These are phyloP conservation scores for Hiodon tergisus DNA, from an alignment of 2,113 vertebrate species.

Conservation along the genomic window DNA sequence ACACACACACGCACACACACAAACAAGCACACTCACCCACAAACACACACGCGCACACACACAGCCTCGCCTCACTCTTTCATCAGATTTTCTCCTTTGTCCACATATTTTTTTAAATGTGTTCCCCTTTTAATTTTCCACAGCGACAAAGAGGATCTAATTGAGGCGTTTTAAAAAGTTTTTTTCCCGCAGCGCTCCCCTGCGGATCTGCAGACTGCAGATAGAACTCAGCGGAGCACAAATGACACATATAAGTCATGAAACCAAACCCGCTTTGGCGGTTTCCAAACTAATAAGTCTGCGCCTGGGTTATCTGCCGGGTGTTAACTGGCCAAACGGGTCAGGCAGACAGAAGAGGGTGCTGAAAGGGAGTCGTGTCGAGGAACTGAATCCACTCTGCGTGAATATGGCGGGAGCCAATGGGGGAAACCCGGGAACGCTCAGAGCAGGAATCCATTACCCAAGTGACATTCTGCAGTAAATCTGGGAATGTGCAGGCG, in stretches of 20 bases:
- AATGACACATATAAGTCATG: constrained; percentile 39
- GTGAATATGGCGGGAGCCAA: not conserved
- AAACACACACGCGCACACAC: constrained; percentile 1
- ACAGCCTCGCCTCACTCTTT: not conserved
- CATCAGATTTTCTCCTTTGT: not conserved
- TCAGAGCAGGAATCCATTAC: not conserved
- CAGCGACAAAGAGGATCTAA: constrained; percentile 52
- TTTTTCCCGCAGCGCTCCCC: constrained; percentile 40
- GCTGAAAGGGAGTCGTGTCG: not conserved
- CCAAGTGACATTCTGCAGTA: not conserved
- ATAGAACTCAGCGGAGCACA: constrained; percentile 55
- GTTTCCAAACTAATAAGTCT: constrained; percentile 23
- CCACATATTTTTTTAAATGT: not conserved
- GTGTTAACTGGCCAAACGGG: constrained; percentile 7
- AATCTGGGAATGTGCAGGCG: too few relatives aligned
- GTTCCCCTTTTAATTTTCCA: constrained; percentile 50
- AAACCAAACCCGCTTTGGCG: constrained; percentile 19
- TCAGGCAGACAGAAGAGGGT: not conserved
- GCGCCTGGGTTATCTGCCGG: constrained; percentile 2
- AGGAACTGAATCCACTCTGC: not conserved
- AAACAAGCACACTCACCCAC: not conserved
- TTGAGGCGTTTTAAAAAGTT: constrained; percentile 26
- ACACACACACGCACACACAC: not conserved
- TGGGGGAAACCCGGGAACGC: not conserved
- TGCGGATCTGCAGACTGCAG: constrained; percentile 53